Base-by-base conservation (phyloP, 2,797 vertebrate genomes). In the Lacerta bilineata region DNA sequence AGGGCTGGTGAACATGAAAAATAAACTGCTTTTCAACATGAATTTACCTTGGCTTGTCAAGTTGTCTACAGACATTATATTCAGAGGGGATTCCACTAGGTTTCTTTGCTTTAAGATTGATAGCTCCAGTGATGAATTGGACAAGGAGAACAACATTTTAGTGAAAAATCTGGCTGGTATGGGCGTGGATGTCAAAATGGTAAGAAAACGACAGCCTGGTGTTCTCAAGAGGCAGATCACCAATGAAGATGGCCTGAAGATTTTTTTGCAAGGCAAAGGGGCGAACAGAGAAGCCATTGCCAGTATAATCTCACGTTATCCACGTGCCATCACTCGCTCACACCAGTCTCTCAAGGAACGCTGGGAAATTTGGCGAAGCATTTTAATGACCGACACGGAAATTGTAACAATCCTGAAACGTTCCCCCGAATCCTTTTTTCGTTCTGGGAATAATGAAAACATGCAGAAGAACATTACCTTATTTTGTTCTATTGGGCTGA, bases 341-440 rank as follows among this genome's bases (percentile, higher is more conserved):
- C n/a, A 91, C 2, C 88, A 96, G 2, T 96, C 97, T 92, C 91
- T 98, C 90, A 95, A 97, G 83, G 93, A 97, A 89, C 96, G 97
- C 23, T 98, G 97, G 97, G 71, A 92, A 68, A 94, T 98, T n/a
- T 98, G 98, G 98, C 96, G 97, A 90, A 96, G 89, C 50, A 93
- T 98, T 92, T 96, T 97, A 36, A 83, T 85, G 69, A 95, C 90
- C 0, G 97, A 98, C 71, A n/a, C 39, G 11, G 97, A 98, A 93
- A 97, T 98, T 71, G 66, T 98, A 85, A 96, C 27, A 78, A 96
- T 98, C 91, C 80, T 98, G 59, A 83, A 97, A 79, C 96, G 97
- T 69, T 98, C 97, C 1, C 97, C 97, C 0, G 97, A 98, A 90
- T 97, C 96, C 1, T 98, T 98, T 95, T 98, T 98, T 93, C 97